phyloP scores from a whole-genome alignment of 2,113 vertebrate species.

The Equus przewalskii region DNA sequence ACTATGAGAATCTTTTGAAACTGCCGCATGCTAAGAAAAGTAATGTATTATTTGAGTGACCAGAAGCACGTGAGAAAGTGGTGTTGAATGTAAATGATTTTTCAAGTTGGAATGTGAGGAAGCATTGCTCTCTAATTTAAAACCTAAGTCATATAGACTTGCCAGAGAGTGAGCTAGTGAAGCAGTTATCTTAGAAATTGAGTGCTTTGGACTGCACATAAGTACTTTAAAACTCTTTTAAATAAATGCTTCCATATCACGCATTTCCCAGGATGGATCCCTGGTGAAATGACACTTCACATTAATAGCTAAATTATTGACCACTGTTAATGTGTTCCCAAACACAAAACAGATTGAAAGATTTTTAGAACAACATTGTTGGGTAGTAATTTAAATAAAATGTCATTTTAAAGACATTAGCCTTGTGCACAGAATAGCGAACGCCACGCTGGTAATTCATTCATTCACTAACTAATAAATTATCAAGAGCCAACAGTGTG shows the following conservation, averaged over 20 bases:
- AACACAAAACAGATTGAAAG: slow-evolving; percentile 67
- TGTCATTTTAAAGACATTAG: slow-evolving; percentile 23
- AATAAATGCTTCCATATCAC: slow-evolving; percentile 69
- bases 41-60: background rate
- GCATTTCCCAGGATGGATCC: slow-evolving; percentile 49
- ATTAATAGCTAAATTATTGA: slow-evolving; percentile 71
- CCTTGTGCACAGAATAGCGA: background rate
- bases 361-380: slow-evolving; percentile 55
- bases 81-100: slow-evolving; percentile 42
- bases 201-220: slow-evolving; percentile 74
- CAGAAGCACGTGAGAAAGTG: background rate
- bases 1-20: background rate
- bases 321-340: slow-evolving; percentile 52
- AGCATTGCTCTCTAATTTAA: slow-evolving; percentile 56
- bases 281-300: slow-evolving; percentile 72
- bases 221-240: slow-evolving; percentile 72
- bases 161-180: slow-evolving; percentile 62
- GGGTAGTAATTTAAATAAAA: slow-evolving; percentile 67
- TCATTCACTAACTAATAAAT: background rate
- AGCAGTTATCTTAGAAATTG: slow-evolving; percentile 76
- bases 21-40: background rate
- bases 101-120: slow-evolving; percentile 41
- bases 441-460: background rate
- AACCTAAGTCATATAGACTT: slow-evolving; percentile 57
- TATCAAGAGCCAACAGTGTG: background rate